Evolutionary conservation across 2,797 vertebrate species (phyloP).

Genomic region (Antrozous pallidus): DNA sequence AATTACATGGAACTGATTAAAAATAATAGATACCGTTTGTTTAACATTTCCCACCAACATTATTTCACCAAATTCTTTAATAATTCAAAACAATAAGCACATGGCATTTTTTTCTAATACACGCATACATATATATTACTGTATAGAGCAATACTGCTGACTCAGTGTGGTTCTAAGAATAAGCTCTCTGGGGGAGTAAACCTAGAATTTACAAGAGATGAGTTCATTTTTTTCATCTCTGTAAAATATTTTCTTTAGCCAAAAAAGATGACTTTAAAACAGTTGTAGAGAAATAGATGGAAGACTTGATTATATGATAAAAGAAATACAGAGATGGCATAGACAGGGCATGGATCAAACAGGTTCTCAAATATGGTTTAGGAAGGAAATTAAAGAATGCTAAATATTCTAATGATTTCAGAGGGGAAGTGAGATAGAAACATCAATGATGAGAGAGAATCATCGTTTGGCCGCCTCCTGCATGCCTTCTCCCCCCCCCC

Average conservation of each 20-base stretch:
- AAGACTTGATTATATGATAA: not conserved
- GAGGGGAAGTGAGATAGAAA: no score
- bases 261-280: not conserved
- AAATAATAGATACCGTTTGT: slow-evolving; percentile 39
- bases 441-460: no score
- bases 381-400: not conserved
- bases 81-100: slow-evolving; percentile 22
- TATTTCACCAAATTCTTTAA: slow-evolving; percentile 40
- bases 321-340: not conserved
- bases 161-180: not conserved
- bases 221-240: not conserved
- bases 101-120: not conserved
- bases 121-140: not conserved
- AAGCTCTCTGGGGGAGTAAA: not conserved
- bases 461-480: no score
- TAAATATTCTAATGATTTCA: not conserved
- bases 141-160: not conserved
- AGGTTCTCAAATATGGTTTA: not conserved
- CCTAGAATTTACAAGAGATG: not conserved
- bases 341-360: not conserved
- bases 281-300: not conserved
- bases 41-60: not conserved
- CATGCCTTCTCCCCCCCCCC: no score
- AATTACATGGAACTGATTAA: slow-evolving; percentile 34
- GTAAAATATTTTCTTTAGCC: not conserved